Evolutionary conservation across 2,797 vertebrate species (phyloP).

Genomic region (Podargus strigoides): DNA sequence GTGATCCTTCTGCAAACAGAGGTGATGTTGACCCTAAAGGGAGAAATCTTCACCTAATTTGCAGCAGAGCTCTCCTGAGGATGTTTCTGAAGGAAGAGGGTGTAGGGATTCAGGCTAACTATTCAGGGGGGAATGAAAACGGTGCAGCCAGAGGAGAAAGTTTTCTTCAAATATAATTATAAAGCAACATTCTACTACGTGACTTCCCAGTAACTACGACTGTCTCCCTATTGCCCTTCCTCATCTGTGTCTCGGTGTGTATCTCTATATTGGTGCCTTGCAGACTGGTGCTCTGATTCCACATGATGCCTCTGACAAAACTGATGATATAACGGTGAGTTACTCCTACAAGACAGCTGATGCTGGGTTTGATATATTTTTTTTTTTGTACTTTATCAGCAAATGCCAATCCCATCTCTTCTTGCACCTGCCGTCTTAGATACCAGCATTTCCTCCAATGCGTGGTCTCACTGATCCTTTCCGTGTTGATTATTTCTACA

Average conservation of each 20-base stretch:
- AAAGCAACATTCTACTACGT: fast-evolving
- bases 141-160: not conserved
- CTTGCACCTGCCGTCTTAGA: not conserved
- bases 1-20: not conserved
- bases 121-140: not conserved
- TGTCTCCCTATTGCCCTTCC: not conserved
- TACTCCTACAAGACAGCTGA: not conserved
- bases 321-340: not conserved
- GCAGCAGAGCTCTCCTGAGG: not conserved
- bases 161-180: not conserved
- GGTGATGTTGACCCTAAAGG: not conserved
- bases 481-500: not conserved
- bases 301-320: not conserved
- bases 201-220: not conserved
- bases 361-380: not conserved
- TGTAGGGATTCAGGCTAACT: not conserved
- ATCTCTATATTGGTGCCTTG: not conserved
- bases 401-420: not conserved
- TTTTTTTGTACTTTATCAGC: not conserved
- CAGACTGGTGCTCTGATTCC: not conserved
- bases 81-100: not conserved
- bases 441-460: not conserved
- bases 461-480: fast-evolving
- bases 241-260: not conserved
- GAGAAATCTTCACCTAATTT: not conserved